Percentiles rank a stretch among this genome's conserved stretches.
These are phyloP conservation scores for Oophaga pumilio DNA, from an alignment of 2,113 vertebrate genomes.

Conservation along the genomic window DNA sequence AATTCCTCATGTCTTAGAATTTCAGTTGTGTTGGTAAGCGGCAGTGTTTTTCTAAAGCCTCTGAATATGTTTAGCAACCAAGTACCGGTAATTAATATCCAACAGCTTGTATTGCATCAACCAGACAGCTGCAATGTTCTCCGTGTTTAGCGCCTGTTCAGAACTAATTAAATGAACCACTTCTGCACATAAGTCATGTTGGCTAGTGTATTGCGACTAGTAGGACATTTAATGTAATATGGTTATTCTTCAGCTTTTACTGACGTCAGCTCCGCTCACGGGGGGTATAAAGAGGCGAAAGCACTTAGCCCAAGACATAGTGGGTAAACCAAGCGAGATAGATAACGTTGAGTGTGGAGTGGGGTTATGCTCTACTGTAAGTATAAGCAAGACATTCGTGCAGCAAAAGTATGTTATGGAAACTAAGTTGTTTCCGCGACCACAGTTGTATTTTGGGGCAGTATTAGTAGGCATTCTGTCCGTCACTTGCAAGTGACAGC, in stretches of 20 bases:
- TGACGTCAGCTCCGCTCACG: too few relatives aligned
- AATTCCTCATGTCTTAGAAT: conserved; percentile 7
- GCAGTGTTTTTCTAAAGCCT: neutral
- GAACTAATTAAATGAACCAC: neutral
- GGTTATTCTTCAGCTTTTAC: neutral
- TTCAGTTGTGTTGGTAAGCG: neutral
- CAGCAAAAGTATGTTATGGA: too few relatives aligned
- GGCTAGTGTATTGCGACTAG: neutral
- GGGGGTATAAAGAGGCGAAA: too few relatives aligned
- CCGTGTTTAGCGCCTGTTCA: neutral
- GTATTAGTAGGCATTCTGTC: too few relatives aligned
- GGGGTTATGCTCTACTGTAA: too few relatives aligned
- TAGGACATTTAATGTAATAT: neutral
- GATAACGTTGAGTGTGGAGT: too few relatives aligned
- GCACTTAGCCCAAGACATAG: too few relatives aligned
- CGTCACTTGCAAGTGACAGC: too few relatives aligned
- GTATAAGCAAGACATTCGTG: too few relatives aligned
- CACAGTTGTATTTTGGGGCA: too few relatives aligned
- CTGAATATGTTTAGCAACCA: neutral
- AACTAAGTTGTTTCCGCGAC: too few relatives aligned
- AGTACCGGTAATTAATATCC: conserved; percentile 2
- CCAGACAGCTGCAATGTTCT: neutral
- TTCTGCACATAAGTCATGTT: neutral
- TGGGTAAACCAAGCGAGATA: too few relatives aligned
- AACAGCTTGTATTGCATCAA: neutral